Conservation (phyloP, 2,888 invertebrate genomes). For the Scelioninae gen. 2 region DNA sequence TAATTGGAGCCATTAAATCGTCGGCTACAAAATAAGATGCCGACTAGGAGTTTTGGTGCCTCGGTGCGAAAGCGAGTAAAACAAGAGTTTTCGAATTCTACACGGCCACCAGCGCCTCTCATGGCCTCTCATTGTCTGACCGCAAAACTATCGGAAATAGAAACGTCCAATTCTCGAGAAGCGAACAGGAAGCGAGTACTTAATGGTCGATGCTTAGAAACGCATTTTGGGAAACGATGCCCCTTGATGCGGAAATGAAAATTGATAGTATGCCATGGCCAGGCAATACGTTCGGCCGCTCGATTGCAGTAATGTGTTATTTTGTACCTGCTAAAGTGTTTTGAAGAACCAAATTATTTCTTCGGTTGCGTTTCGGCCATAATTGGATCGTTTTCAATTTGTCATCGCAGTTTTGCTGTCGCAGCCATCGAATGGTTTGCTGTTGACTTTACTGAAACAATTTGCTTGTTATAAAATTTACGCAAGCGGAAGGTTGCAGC, state of each 20-base stretch:
- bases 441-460: too few species aligned
- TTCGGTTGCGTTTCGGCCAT: too few species aligned
- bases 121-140: conserved; percentile 62
- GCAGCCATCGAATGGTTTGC: too few species aligned
- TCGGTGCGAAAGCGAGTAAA: conserved; percentile 39
- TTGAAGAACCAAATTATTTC: conserved; percentile 15
- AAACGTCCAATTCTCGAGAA: conserved; percentile 61
- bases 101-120: conserved; percentile 34
- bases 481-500: too few species aligned
- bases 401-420: too few species aligned
- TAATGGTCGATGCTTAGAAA: conserved; percentile 64
- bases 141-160: conserved; percentile 72
- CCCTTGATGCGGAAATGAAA: conserved; percentile 65
- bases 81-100: conserved; percentile 41
- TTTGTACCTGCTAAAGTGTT: conserved; percentile 43
- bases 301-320: conserved; percentile 23
- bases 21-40: conserved; percentile 47
- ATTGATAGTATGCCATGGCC: conserved; percentile 63
- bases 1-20: conserved; percentile 55
- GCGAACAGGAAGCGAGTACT: conserved; percentile 61
- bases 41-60: conserved; percentile 36
- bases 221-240: conserved; percentile 65
- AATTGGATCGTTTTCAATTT: too few species aligned
- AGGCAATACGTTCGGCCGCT: conserved; percentile 10
- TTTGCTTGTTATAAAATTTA: too few species aligned